Evolutionary conservation across 1,140 invertebrate genomes (phyloP).

Genomic region (Ceratina calcarata): DNA sequence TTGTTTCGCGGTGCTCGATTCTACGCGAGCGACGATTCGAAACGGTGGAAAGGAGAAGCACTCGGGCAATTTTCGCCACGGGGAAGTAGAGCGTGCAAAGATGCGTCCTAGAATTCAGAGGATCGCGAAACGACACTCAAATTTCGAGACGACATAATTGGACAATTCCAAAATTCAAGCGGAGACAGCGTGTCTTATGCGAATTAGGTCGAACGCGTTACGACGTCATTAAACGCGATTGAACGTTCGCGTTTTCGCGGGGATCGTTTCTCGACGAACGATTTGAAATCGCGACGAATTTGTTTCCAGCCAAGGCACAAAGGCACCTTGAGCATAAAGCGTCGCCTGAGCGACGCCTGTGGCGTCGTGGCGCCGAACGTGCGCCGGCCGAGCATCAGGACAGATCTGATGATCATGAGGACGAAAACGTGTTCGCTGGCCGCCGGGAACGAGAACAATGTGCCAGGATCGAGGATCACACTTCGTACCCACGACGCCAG

Average conservation of each 20-base stretch:
- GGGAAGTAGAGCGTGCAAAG: background rate
- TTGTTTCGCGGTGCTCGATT: background rate
- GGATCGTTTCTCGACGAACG: background rate
- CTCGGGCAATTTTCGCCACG: background rate
- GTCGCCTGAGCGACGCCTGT: conserved; percentile 90
- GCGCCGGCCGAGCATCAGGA: conserved; percentile 89
- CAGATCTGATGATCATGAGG: conserved; percentile 91
- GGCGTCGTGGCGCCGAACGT: conserved; percentile 92
- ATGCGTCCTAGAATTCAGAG: background rate
- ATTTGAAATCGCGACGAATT: conserved; percentile 49
- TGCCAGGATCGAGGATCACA: conserved; percentile 71
- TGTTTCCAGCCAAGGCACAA: conserved; percentile 85
- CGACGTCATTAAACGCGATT: background rate
- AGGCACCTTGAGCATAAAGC: conserved; percentile 88
- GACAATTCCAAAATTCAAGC: background rate
- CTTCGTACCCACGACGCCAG: conserved; percentile 64
- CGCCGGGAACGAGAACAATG: conserved; percentile 78
- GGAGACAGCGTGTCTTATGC: background rate
- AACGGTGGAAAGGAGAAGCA: background rate
- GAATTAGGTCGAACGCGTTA: conserved; percentile 2
- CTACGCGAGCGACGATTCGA: background rate
- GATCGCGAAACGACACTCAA: conserved; percentile 15
- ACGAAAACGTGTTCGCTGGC: conserved; percentile 88
- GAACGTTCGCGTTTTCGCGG: background rate
- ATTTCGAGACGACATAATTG: conserved; percentile 17